Percentiles rank a stretch among this genome's conserved stretches.
Evolutionary conservation across 2,797 vertebrate genomes (phyloP).

Genomic region (Leuciscus waleckii): DNA sequence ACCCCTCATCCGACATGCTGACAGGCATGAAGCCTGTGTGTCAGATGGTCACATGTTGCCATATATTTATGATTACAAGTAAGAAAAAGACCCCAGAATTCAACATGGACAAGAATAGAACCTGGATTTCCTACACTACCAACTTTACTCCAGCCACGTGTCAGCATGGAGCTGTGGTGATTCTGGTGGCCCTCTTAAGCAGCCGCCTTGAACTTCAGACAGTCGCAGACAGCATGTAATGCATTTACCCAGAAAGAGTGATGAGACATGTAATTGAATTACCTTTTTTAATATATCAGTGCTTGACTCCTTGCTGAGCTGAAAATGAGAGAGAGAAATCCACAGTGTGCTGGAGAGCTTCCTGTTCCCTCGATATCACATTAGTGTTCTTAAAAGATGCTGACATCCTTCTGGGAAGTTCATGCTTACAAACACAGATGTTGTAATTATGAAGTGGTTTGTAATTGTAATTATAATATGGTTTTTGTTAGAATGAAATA

Average conservation of each 20-base stretch:
- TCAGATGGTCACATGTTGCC: not conserved
- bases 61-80: not conserved
- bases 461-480: not conserved
- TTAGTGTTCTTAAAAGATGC: not conserved
- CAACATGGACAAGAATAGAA: not conserved
- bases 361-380: not conserved
- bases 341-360: constrained; percentile 1
- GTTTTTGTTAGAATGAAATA: not conserved
- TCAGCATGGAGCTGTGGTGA: not conserved
- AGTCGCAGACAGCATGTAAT: constrained; percentile 7
- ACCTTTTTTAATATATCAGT: constrained; percentile 24
- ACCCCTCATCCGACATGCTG: not conserved
- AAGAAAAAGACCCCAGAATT: not conserved
- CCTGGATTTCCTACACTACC: not conserved
- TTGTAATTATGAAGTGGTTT: not conserved
- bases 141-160: not conserved
- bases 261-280: constrained; percentile 37
- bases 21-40: not conserved
- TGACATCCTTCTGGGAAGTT: not conserved
- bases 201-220: not conserved
- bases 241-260: constrained; percentile 8
- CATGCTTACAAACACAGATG: not conserved
- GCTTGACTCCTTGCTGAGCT: constrained; percentile 15
- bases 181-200: not conserved
- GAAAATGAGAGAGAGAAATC: constrained; percentile 5